Percentiles rank a stretch among this genome's conserved stretches.
Conservation (phyloP, 1,140 invertebrate species). For the Neodiprion virginianus region DNA sequence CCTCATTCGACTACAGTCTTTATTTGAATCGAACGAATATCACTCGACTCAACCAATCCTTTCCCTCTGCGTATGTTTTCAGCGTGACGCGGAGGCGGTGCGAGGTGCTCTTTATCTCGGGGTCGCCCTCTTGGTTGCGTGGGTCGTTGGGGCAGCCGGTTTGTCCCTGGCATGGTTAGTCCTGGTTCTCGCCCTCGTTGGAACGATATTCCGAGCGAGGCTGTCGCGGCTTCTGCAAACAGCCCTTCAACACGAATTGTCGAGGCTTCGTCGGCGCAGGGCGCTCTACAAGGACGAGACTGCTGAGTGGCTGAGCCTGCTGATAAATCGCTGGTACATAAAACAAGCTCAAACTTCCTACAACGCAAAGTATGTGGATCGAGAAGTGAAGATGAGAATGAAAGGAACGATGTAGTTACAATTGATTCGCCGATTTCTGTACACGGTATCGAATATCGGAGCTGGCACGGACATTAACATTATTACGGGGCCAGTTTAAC, state of each 20-base stretch:
- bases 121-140: conserved; percentile 40
- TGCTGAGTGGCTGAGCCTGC: conserved; percentile 65
- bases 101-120: conserved; percentile 42
- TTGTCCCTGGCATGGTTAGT: conserved; percentile 54
- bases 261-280: conserved; percentile 56
- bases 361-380: too few species aligned
- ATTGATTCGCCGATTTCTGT: too few species aligned
- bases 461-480: background rate
- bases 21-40: background rate
- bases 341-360: background rate
- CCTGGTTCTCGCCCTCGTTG: conserved; percentile 46
- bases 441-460: background rate
- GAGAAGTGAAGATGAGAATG: too few species aligned
- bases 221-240: conserved; percentile 45
- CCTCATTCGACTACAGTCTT: background rate
- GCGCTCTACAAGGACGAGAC: conserved; percentile 63
- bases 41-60: background rate
- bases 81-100: conserved; percentile 47
- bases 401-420: too few species aligned
- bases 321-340: conserved; percentile 64
- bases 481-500: background rate
- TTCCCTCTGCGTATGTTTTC: conserved; percentile 8
- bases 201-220: conserved; percentile 44
- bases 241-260: conserved; percentile 49
- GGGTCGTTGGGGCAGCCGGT: conserved; percentile 49